These are phyloP conservation scores for Etheostoma nigrum DNA, from an alignment of 2,797 vertebrate genomes.

Conservation along the genomic window DNA sequence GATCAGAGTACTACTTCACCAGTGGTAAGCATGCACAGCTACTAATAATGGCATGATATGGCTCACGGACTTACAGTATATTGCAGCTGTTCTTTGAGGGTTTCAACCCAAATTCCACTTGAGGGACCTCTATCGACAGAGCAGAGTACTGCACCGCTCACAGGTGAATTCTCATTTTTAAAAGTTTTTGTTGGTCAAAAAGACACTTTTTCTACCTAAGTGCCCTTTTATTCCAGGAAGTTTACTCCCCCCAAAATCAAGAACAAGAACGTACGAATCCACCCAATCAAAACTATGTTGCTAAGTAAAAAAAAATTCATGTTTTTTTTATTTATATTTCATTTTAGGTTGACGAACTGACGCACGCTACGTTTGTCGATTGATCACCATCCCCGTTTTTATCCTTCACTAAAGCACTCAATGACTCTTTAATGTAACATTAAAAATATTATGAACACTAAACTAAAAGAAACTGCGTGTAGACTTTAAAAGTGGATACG, in stretches of 20 bases:
- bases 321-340: too few species aligned
- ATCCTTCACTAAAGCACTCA: conserved; percentile 5
- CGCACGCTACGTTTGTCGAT: not conserved
- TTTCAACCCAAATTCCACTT: not conserved
- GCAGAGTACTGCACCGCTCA: conserved; percentile 12
- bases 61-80: not conserved
- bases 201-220: not conserved
- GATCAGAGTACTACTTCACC: not conserved
- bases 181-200: not conserved
- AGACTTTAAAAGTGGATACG: too few species aligned
- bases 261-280: too few species aligned
- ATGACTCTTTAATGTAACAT: conserved; percentile 11
- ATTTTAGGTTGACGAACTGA: not conserved
- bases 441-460: not conserved
- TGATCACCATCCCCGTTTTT: not conserved
- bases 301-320: not conserved
- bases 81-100: not conserved
- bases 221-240: not conserved
- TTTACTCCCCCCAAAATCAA: not conserved
- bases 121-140: conserved; percentile 52
- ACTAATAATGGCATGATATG: not conserved
- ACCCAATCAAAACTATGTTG: not conserved
- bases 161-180: not conserved
- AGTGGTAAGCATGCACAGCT: not conserved
- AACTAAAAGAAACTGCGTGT: not conserved